A percentile compares a stretch with the other conserved stretches of the same genome.
phyloP scores from a whole-genome alignment of 2,113 vertebrate species.

The Thinocorus orbignyianus region DNA sequence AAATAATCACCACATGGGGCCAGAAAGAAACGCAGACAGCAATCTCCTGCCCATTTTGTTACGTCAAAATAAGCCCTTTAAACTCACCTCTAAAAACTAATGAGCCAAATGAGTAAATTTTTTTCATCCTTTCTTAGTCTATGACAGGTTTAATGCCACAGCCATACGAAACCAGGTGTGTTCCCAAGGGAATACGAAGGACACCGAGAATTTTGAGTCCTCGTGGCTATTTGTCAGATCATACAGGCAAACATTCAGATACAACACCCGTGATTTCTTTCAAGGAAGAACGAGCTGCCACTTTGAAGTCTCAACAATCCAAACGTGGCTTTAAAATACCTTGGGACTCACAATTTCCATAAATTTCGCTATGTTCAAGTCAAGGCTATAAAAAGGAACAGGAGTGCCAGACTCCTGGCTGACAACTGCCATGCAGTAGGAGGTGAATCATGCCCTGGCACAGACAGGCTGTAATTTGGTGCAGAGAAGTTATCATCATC shows the following conservation, averaged over 20 bases:
- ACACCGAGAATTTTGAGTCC: neutral
- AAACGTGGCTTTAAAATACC: neutral
- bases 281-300: neutral
- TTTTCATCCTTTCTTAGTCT: neutral
- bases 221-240: no score
- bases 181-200: neutral
- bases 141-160: no score
- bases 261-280: neutral
- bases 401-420: neutral
- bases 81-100: neutral
- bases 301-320: neutral
- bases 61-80: neutral
- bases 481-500: neutral
- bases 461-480: neutral
- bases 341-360: neutral
- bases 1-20: neutral
- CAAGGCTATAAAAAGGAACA: conserved; percentile 1
- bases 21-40: neutral
- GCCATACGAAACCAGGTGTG: neutral
- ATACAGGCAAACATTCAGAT: rapidly evolving
- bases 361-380: neutral
- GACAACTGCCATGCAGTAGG: neutral
- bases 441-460: conserved; percentile 35
- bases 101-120: neutral
- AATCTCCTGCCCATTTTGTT: no score